Evolutionary conservation across 2,113 vertebrate species (phyloP).

Genomic region (Gasterosteus aculeatus): DNA sequence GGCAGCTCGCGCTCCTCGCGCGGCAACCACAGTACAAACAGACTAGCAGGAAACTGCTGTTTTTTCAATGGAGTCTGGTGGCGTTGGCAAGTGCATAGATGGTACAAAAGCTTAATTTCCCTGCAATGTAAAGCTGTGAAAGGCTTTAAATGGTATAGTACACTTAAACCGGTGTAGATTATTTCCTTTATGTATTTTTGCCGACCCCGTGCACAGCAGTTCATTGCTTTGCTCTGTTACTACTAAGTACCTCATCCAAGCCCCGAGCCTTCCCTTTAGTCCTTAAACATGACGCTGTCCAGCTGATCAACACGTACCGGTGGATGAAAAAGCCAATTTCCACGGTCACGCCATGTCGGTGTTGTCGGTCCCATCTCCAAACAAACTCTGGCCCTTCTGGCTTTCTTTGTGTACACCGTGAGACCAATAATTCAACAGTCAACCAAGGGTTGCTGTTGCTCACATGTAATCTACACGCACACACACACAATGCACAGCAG

Average conservation of each 20-base stretch:
- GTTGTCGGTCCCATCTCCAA: not conserved
- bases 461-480: conserved; percentile 24
- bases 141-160: no score
- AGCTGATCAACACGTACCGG: conserved; percentile 12
- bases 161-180: no score
- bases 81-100: no score
- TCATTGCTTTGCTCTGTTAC: not conserved
- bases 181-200: no score
- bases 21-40: not conserved
- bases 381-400: conserved; percentile 24
- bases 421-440: conserved; percentile 50
- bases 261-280: not conserved
- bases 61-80: not conserved
- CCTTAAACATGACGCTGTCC: not conserved
- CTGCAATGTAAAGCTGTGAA: no score
- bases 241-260: not conserved
- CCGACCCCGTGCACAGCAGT: not conserved
- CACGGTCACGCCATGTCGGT: conserved; percentile 1
- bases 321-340: conserved; percentile 25
- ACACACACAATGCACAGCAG: conserved; percentile 31
- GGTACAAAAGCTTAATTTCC: no score
- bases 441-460: conserved; percentile 34
- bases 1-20: not conserved
- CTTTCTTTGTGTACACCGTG: conserved; percentile 9
- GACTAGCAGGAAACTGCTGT: not conserved